A percentile compares a stretch with the other conserved stretches of the same genome.
Evolutionary conservation across 2,888 invertebrate genomes (phyloP).

Genomic region (Marronus borbonicus): DNA sequence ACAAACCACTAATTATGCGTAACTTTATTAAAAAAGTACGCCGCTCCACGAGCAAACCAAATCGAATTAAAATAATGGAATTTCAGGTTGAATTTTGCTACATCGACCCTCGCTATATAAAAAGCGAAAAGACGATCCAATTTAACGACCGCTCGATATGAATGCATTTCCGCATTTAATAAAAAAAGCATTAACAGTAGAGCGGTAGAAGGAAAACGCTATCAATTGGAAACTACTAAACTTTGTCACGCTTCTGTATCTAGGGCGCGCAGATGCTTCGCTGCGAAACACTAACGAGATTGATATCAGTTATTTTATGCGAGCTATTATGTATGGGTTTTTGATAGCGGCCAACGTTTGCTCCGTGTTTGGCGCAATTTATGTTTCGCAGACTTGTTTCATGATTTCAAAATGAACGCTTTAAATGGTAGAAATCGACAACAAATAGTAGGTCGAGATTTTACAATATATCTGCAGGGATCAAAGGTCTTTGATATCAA

Average conservation of each 20-base stretch:
- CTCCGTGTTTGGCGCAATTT: not conserved
- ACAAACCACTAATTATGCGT: too few relatives aligned
- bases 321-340: constrained; percentile 34
- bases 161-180: constrained; percentile 32
- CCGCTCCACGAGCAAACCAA: too few relatives aligned
- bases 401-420: constrained; percentile 6
- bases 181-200: constrained; percentile 31
- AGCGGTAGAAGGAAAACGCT: constrained; percentile 5
- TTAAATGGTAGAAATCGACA: not conserved
- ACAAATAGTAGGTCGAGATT: not conserved
- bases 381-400: not conserved
- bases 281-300: constrained; percentile 27
- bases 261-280: constrained; percentile 25
- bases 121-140: not conserved
- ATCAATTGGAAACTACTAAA: constrained; percentile 36
- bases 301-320: constrained; percentile 38
- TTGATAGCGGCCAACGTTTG: constrained; percentile 13
- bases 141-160: constrained; percentile 20
- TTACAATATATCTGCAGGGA: too few relatives aligned
- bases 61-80: too few relatives aligned
- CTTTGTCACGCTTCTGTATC: constrained; percentile 27
- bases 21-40: too few relatives aligned
- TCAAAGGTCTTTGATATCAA: too few relatives aligned
- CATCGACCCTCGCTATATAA: too few relatives aligned
- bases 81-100: too few relatives aligned